Percentiles rank a stretch among this genome's conserved stretches.
phyloP scores from a whole-genome alignment of 2,113 vertebrate species.

The Hystrix brachyura region DNA sequence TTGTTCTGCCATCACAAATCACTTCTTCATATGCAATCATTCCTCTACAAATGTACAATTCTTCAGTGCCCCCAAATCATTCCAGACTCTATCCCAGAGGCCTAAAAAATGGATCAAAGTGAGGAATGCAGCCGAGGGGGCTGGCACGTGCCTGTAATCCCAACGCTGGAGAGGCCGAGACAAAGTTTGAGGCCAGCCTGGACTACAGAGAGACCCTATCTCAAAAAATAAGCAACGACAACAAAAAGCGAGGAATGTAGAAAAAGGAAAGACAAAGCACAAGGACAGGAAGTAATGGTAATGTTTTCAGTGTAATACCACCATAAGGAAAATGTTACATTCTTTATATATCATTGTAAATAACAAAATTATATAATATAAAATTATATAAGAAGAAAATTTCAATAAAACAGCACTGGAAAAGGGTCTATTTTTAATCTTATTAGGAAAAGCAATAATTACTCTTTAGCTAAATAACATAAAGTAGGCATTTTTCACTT shows the following conservation, averaged over 20 bases:
- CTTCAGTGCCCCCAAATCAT: background rate
- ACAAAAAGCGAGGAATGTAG: background rate
- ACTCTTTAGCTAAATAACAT: background rate
- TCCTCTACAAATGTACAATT: background rate
- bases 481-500: slow-evolving; percentile 22
- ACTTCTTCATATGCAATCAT: background rate
- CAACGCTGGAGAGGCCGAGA: too few relatives aligned
- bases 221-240: too few relatives aligned
- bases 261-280: background rate
- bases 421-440: background rate
- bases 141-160: too few relatives aligned
- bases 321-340: background rate
- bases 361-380: background rate
- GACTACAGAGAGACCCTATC: too few relatives aligned
- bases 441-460: background rate
- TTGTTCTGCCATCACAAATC: background rate
- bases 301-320: background rate
- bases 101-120: background rate
- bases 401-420: background rate
- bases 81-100: background rate
- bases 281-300: background rate
- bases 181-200: too few relatives aligned
- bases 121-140: background rate
- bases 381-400: background rate
- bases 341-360: background rate